phyloP scores from a whole-genome alignment of 2,113 vertebrate species.

The Zapus hudsonius region DNA sequence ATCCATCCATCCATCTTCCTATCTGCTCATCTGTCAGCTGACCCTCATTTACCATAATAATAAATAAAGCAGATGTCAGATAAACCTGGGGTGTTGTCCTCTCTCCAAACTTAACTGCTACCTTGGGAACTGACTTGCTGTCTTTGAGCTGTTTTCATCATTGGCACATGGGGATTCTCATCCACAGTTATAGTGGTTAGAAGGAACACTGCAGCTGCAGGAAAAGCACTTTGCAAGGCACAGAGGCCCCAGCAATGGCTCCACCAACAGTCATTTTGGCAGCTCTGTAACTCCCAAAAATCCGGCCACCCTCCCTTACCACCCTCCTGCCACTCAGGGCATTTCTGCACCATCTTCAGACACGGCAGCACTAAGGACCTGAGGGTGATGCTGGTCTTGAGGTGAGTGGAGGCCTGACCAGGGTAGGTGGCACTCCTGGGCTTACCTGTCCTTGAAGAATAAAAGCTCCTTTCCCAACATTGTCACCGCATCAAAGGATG shows the following conservation, averaged over 20 bases:
- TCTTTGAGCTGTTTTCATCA: neutral
- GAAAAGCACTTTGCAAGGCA: neutral
- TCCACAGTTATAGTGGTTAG: neutral
- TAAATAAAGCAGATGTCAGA: neutral
- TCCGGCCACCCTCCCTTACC: no score
- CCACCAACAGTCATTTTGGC: neutral
- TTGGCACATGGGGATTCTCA: neutral
- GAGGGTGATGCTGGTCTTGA: fast-evolving
- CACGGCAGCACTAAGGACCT: fast-evolving
- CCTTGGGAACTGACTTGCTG: neutral
- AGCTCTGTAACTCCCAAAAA: neutral
- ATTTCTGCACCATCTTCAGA: fast-evolving
- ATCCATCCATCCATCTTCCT: no score
- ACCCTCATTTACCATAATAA: no score
- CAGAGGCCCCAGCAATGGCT: neutral
- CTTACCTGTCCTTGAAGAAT: constrained; percentile 81
- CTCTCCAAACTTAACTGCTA: neutral
- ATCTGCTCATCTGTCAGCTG: no score
- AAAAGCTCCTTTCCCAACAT: constrained; percentile 79
- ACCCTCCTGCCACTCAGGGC: neutral
- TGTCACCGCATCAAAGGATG: constrained; percentile 78
- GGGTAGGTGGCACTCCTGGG: neutral
- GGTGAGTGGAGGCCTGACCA: fast-evolving
- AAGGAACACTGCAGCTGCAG: neutral
- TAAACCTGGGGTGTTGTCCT: neutral